Evolutionary conservation across 1,140 invertebrate species (phyloP), one percentile per base, ranked within the genome.

Genomic region (Sarcophaga peregrina): DNA sequence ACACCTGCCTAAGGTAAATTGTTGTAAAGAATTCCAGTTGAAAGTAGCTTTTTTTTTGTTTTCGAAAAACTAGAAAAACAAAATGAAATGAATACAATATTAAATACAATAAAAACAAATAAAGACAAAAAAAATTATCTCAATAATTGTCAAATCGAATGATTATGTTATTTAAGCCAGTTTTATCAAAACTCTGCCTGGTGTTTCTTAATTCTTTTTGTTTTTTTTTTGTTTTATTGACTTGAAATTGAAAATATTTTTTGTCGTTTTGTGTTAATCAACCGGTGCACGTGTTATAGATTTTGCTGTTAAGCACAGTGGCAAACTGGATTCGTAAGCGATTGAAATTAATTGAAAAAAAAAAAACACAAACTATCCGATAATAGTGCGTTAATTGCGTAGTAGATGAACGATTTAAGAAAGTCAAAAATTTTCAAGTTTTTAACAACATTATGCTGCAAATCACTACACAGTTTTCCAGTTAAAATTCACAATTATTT

Each of bases 341-440:
- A 9, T n/a, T 20, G 8, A 68, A 68, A 37, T 68, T 20, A 68
- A 20, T 20, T 2, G 20, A 58, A 58, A 68, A 68, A n/a, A 68
- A 68, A 9, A 7, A 6, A 10, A 13, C 52, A 15, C 11, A 58
- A 6, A 68, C 20, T 68, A 8, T 68, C n/a, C 62, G 62, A 20
- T 68, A 68, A 68, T 68, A 20, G 62, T 68, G 62, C 62, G 62
- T 68, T 68, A 68, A 68, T 68, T 68, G 62, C 62, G 62, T 68
- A 17, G 62, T 68, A 68, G 62, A 20, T 25, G 20, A 25, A 17
- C 17, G 54, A 68, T 68, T 20, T 68, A 68, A 20, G 62, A 68
- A n/a, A 20, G 9, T 58, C 20, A 25, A 37, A 37, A 37, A 37
- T 6, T 20, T 68, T 20, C 20, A 68, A 20, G n/a, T 25, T n/a